These are phyloP conservation scores for Drosophila arawakana DNA, from an alignment of 1,140 invertebrate genomes.

Conservation along the genomic window DNA sequence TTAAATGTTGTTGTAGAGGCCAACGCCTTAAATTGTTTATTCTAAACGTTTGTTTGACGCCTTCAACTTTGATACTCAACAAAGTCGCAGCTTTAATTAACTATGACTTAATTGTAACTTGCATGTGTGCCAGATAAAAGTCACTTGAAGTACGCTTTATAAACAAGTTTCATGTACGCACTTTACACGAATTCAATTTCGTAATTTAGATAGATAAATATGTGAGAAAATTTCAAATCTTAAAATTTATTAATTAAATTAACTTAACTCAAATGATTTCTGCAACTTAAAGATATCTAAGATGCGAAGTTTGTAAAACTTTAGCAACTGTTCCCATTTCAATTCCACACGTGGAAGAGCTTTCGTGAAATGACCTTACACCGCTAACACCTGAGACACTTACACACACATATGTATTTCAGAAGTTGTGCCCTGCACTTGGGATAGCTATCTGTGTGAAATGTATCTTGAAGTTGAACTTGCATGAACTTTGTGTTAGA, in stretches of 20 bases:
- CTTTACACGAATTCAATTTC: constrained; percentile 14
- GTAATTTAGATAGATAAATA: neutral
- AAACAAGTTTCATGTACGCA: constrained; percentile 11
- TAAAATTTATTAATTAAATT: neutral
- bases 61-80: constrained; percentile 60
- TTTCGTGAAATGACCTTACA: constrained; percentile 8
- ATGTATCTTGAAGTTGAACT: constrained; percentile 39
- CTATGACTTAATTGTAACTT: constrained; percentile 63
- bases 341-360: constrained; percentile 8
- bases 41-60: constrained; percentile 31
- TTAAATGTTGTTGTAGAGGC: constrained; percentile 5
- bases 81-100: constrained; percentile 60
- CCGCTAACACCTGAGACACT: constrained; percentile 34
- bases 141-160: neutral
- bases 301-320: neutral
- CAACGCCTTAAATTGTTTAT: constrained; percentile 44
- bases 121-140: constrained; percentile 20
- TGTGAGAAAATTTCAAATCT: neutral
- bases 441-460: constrained; percentile 21
- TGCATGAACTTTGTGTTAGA: constrained; percentile 26
- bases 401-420: neutral
- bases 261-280: neutral
- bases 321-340: constrained; percentile 21
- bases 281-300: neutral
- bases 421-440: constrained; percentile 30